Evolutionary conservation across 1,140 invertebrate species (phyloP).

Genomic region (Macrocentrus cingulum): DNA sequence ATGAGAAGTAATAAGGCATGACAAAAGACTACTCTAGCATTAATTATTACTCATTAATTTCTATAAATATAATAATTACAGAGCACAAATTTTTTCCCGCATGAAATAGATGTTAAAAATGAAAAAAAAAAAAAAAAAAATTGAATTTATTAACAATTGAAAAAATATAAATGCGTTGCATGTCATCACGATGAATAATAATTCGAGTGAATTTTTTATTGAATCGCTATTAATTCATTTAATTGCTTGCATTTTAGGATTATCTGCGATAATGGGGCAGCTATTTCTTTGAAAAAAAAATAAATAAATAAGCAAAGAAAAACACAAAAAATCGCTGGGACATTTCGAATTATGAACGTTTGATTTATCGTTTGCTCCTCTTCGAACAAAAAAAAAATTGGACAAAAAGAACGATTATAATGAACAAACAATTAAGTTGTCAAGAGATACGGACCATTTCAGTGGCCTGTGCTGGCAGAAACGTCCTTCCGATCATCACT

Average conservation of each 20-base stretch:
- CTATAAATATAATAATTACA: not conserved
- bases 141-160: not conserved
- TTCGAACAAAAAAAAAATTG: slow-evolving; percentile 14
- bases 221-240: slow-evolving; percentile 37
- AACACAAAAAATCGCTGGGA: slow-evolving; percentile 41
- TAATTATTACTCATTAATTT: not conserved
- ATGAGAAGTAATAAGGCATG: not conserved
- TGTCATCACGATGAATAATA: slow-evolving; percentile 1
- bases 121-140: too few relatives aligned
- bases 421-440: slow-evolving; percentile 38
- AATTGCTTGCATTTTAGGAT: slow-evolving; percentile 58
- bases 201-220: slow-evolving; percentile 1
- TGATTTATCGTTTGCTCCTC: slow-evolving; percentile 21
- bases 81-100: not conserved
- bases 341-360: slow-evolving; percentile 37
- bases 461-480: slow-evolving; percentile 62
- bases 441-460: slow-evolving; percentile 58
- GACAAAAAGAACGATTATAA: slow-evolving; percentile 9
- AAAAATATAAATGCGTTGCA: not conserved
- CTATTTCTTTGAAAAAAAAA: slow-evolving; percentile 57
- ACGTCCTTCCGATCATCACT: slow-evolving; percentile 65
- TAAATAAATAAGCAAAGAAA: too few relatives aligned
- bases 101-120: too few relatives aligned
- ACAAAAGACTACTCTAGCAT: not conserved
- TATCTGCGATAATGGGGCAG: slow-evolving; percentile 59